Conservation (phyloP, 2,113 vertebrate genomes). For the Mungos mungo region DNA sequence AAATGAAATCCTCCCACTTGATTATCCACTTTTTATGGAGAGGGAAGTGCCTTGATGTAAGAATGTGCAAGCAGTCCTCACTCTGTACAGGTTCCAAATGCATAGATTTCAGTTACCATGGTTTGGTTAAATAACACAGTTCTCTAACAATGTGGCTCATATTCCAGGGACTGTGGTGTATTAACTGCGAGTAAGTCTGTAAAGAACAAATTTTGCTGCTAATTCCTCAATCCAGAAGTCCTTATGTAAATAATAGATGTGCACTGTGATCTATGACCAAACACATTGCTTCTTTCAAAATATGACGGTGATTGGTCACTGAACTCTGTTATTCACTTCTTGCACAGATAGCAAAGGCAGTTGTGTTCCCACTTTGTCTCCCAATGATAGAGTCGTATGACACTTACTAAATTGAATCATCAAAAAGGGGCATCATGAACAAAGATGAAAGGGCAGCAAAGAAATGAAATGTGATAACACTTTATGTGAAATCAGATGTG, state of each 20-base stretch:
- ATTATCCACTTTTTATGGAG: neutral
- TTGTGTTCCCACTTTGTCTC: neutral
- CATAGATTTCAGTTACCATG: neutral
- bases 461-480: neutral
- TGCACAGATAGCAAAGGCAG: neutral
- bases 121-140: neutral
- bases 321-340: neutral
- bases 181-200: neutral
- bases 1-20: neutral
- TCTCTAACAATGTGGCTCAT: neutral
- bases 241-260: neutral
- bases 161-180: neutral
- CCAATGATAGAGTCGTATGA: neutral
- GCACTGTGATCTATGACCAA: neutral
- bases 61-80: neutral
- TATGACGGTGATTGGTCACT: neutral
- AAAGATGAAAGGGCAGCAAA: neutral
- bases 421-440: neutral
- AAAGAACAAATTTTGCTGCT: neutral
- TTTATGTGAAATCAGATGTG: neutral
- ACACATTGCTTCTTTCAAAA: neutral
- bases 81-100: neutral
- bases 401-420: neutral
- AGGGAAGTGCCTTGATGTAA: neutral
- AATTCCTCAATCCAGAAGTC: neutral